Evolutionary conservation across 2,888 invertebrate species (phyloP), one percentile per base, ranked within the genome.

Genomic region (Timema cristinae): DNA sequence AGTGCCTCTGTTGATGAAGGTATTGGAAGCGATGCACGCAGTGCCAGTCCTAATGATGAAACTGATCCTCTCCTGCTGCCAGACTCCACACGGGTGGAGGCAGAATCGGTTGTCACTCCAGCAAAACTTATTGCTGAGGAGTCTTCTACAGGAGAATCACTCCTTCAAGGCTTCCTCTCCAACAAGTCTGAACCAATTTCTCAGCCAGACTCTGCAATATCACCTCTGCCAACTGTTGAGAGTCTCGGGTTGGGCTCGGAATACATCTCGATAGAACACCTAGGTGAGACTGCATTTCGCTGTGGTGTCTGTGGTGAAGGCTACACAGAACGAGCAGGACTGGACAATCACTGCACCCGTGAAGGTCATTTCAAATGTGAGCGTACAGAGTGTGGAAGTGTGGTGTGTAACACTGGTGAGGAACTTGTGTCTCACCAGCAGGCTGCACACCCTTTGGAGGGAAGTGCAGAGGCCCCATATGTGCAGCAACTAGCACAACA

Each of bases 201-300:
- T 7, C 32, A 63, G 48, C 63, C 63, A 63, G 48, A 63, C 47
- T 47, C 32, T 63, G 32, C 2, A 67, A 11, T 50, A 49, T 10
- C 70, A 59, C 48, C 63, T 70, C 63, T 63, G 32, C 63, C 63
- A 32, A 63, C 47, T 63, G 63, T 48, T 47, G 63, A 63, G 48
- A 63, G 63, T 47, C 48, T 63, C 54, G 70, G 69, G 51, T 68
- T 75, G 16, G 72, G 74, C 11, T 70, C 86, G 73, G 89, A 89
- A 81, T 89, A 88, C 77, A 88, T 89, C 75, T 88, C 89, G 0
- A 80, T 89, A 74, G 89, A 89, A 73, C 86, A 85, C 50, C 81
- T 88, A 75, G 88, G 88, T 0, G 83, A 82, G 1, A 86, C 87
- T 32, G 86, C 87, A 70, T 86, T 84, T 73, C 85, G 86, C 0